Conservation (phyloP, 2,113 vertebrate species). For the Catharus minimus region DNA sequence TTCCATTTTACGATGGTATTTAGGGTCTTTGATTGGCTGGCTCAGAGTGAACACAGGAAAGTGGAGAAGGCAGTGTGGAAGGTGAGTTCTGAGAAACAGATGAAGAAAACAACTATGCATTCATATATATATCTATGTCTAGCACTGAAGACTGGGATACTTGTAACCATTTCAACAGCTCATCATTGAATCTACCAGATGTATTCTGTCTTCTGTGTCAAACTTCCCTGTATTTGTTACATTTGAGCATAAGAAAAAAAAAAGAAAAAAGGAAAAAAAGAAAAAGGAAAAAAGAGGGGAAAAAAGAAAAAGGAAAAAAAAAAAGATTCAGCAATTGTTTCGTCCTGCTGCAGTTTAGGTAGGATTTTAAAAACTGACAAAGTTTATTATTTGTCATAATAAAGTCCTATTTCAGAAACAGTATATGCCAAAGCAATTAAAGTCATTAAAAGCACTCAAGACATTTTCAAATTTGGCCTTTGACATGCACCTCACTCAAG, state of each 20-base stretch:
- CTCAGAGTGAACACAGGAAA: not conserved
- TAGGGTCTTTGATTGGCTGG: not conserved
- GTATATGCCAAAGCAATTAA: not conserved
- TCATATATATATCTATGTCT: not conserved
- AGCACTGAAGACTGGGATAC: not conserved
- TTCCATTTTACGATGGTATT: not conserved
- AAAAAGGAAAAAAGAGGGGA: too few relatives aligned
- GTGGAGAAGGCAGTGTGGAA: not conserved
- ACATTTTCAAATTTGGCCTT: not conserved
- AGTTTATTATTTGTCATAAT: not conserved
- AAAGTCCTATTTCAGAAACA: not conserved
- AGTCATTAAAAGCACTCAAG: not conserved
- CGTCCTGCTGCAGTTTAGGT: not conserved
- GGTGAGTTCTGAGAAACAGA: not conserved
- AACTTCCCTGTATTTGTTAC: not conserved
- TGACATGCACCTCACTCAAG: not conserved
- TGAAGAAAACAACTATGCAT: not conserved
- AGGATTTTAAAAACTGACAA: not conserved
- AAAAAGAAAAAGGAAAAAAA: rapidly evolving
- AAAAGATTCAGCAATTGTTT: not conserved
- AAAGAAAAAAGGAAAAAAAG: too few relatives aligned
- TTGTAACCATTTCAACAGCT: not conserved
- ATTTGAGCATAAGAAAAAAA: not conserved
- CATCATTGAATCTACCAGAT: not conserved
- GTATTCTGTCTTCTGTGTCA: not conserved